phyloP scores from a whole-genome alignment of 1,140 invertebrate genomes.

The Laodelphax striatellus region DNA sequence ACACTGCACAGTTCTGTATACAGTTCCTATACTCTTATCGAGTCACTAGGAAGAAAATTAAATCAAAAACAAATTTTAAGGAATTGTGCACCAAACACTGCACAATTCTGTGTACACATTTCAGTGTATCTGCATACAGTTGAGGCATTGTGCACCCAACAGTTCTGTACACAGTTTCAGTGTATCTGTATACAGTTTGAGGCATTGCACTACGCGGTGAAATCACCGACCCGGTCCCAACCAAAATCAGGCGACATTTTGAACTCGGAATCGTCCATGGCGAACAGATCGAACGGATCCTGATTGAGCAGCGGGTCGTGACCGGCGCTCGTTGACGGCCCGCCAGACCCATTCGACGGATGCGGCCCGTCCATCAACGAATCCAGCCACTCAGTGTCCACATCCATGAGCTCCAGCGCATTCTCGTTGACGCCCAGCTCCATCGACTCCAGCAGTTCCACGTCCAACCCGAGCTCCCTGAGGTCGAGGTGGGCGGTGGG shows the following conservation, averaged over 20 bases:
- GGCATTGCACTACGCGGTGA: conserved; percentile 30
- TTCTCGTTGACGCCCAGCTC: conserved; percentile 15
- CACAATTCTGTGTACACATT: too few relatives aligned
- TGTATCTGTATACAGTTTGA: too few relatives aligned
- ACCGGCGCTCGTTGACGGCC: not conserved
- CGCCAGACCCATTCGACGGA: conserved; percentile 21
- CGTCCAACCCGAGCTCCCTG: conserved; percentile 28
- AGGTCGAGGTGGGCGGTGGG: conserved; percentile 34
- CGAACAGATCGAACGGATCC: conserved; percentile 54
- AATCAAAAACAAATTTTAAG: too few relatives aligned
- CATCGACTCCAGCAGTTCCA: conserved; percentile 18
- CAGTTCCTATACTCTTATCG: too few relatives aligned
- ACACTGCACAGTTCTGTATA: too few relatives aligned
- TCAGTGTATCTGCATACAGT: too few relatives aligned
- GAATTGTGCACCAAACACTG: too few relatives aligned
- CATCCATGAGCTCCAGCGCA: conserved; percentile 44
- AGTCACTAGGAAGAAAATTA: too few relatives aligned
- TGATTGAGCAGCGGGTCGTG: conserved; percentile 35
- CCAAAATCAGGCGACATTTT: conserved; percentile 33
- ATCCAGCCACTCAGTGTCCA: conserved; percentile 57
- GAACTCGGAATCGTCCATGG: conserved; percentile 54
- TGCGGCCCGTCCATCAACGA: conserved; percentile 43
- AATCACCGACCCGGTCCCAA: conserved; percentile 53
- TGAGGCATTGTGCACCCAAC: too few relatives aligned
- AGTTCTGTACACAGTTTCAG: too few relatives aligned